Evolutionary conservation across 2,113 vertebrate species (phyloP).

Genomic region (Centropus bengalensis): DNA sequence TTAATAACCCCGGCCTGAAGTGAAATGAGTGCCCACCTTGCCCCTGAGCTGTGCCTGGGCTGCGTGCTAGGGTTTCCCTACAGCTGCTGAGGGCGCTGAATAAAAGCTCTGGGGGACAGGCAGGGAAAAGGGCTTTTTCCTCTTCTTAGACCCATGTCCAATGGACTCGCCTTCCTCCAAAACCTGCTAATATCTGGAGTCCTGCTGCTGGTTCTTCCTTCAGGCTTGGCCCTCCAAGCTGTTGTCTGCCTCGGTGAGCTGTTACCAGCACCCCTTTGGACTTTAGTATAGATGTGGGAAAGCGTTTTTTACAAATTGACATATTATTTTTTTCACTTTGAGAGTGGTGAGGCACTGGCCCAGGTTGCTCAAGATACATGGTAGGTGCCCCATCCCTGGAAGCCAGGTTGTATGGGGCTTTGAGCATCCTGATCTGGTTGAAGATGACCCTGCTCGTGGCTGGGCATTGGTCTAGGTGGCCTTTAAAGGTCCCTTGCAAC

Average conservation of each 20-base stretch:
- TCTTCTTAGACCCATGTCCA: rapidly evolving
- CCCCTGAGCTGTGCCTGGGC: background rate
- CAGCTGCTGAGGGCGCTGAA: background rate
- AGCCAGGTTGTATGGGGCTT: too few relatives aligned
- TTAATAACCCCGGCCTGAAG: background rate
- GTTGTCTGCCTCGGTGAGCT: background rate
- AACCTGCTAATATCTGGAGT: background rate
- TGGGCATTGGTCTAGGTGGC: too few relatives aligned
- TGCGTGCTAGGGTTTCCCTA: rapidly evolving
- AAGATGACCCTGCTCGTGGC: too few relatives aligned
- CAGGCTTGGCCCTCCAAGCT: background rate
- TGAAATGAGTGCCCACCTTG: background rate
- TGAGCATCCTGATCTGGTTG: too few relatives aligned
- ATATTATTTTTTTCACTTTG: background rate
- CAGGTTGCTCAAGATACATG: background rate
- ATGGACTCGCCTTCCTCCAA: background rate
- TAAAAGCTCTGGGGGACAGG: background rate
- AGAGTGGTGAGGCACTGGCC: background rate
- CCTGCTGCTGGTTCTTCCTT: background rate
- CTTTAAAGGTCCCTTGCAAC: too few relatives aligned
- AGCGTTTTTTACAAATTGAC: background rate
- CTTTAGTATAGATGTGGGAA: background rate
- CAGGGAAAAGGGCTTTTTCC: background rate
- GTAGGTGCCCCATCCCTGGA: too few relatives aligned
- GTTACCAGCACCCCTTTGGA: background rate